Evolutionary conservation across 2,113 vertebrate species (phyloP).

Genomic region (Porphyrio hochstetteri): DNA sequence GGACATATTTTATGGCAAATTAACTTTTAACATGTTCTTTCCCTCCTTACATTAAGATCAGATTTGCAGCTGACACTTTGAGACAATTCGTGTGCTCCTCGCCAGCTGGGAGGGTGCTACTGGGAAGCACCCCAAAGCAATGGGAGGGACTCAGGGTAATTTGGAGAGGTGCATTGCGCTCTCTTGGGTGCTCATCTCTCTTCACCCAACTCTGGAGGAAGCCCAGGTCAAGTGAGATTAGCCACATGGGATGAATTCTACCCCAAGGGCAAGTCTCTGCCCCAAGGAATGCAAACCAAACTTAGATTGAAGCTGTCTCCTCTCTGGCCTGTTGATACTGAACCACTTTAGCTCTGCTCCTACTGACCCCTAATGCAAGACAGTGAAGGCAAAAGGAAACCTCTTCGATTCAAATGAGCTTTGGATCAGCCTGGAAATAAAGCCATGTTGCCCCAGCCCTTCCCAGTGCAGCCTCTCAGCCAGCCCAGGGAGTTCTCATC

Average conservation of each 20-base stretch:
- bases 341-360: neutral
- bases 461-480: neutral
- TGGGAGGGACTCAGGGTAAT: neutral
- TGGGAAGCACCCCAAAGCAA: neutral
- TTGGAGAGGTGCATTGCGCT: neutral
- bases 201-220: neutral
- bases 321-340: neutral
- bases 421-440: neutral
- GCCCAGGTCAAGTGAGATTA: neutral
- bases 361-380: too few relatives aligned
- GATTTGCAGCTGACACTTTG: neutral
- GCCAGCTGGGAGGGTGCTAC: neutral
- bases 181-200: neutral
- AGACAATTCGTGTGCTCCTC: neutral
- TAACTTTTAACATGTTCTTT: constrained; percentile 43
- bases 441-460: neutral
- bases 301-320: neutral
- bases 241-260: neutral
- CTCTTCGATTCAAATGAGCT: neutral
- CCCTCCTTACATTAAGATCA: neutral
- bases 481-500: neutral
- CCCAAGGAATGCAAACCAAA: neutral
- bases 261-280: neutral
- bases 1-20: constrained; percentile 60
- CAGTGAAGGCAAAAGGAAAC: neutral